These are phyloP conservation scores for Clarias platycephalus DNA, from an alignment of 2,797 vertebrate species.

Conservation along the genomic window DNA sequence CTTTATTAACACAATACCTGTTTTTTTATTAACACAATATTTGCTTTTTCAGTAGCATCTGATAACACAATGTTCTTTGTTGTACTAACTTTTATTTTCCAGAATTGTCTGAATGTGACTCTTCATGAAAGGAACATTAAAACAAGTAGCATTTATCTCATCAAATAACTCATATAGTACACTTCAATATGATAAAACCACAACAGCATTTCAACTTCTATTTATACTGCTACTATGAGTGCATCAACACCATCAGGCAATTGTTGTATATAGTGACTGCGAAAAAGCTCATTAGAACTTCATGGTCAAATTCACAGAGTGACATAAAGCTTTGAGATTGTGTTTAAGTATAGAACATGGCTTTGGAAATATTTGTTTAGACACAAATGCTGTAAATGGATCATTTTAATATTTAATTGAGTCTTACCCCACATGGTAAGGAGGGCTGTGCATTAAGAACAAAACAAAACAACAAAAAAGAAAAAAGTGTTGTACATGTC, in stretches of 20 bases:
- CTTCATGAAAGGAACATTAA: neutral
- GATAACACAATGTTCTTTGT: constrained; percentile 8
- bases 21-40: constrained; percentile 36
- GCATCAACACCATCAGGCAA: constrained; percentile 7
- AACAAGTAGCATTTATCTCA: constrained; percentile 9
- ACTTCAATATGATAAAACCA: constrained; percentile 20
- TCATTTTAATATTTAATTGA: constrained; percentile 90
- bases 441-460: constrained; percentile 71
- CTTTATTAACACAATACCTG: neutral
- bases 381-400: constrained; percentile 76
- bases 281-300: constrained; percentile 70
- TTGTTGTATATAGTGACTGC: constrained; percentile 61
- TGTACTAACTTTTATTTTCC: neutral
- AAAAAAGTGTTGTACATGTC: constrained; percentile 81
- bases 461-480: constrained; percentile 41
- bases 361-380: constrained; percentile 64
- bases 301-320: constrained; percentile 60
- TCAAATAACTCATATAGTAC: neutral
- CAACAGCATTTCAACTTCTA: neutral
- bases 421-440: constrained; percentile 65
- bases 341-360: constrained; percentile 64
- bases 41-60: constrained; percentile 4
- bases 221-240: neutral
- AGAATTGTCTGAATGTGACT: neutral
- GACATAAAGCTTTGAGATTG: constrained; percentile 52